Evolutionary conservation across 2,113 vertebrate species (phyloP), one percentile per base, ranked within the genome.

Genomic region (Boleophthalmus pectinirostris): DNA sequence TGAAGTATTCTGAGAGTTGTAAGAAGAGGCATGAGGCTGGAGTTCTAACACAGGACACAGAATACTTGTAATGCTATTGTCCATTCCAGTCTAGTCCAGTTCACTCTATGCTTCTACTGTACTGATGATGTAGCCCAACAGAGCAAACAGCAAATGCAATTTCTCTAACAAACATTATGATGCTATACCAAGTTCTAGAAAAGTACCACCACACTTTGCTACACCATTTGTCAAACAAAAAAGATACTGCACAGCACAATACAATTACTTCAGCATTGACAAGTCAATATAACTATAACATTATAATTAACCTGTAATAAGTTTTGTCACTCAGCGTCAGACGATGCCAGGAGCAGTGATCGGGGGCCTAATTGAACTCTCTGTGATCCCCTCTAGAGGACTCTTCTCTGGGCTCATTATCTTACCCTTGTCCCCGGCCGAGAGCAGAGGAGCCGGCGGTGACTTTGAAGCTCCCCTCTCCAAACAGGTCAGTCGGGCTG

Each of bases 381-480:
- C 67, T 77, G 74, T 84, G 81, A 83, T 85, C 86, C 83, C 74
- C 82, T 89, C 88, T 86, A 73, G 66, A 90, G 88, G 78, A 77
- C 87, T 75, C 57, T 69, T 82, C 78, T 77, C 77, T 53, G 70
- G 46, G 49, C 90, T 92, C 85, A 87, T 91, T 92, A 92, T 87
- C 85, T 83, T 75, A 76, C 81, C 80, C 87, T 82, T 82, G 85
- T 89, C 87, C 79, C 56, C 83, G 49, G 54, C 81, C 80, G 25
- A 87, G 84, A 85, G 76, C 80, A 83, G 79, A 86, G 83, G 77
- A 90, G 87, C 82, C 71, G 23, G 49, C 80, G 77, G 72, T 80
- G 84, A 88, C 90, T 91, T 91, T 90, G 82, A 89, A 88, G 85
- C 78, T 81, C 70, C 61, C 69, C 75, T 82, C 82, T 87, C 88